Conservation (phyloP, 2,113 vertebrate species). For the Malurus alboscapulatus region DNA sequence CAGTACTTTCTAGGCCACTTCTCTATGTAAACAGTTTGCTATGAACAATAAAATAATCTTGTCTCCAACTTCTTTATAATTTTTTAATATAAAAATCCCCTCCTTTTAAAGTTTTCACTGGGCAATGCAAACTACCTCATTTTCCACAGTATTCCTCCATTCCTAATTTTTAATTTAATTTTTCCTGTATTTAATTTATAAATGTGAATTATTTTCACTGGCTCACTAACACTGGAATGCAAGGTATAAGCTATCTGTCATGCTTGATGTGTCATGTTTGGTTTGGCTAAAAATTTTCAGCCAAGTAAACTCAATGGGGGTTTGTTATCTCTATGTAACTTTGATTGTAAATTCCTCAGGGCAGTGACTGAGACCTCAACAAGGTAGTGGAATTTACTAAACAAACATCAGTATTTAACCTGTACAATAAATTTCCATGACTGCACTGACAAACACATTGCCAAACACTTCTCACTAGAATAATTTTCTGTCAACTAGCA, state of each 20-base stretch:
- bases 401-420: background rate
- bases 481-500: background rate
- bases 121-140: background rate
- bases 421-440: conserved; percentile 37
- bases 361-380: conserved; percentile 29
- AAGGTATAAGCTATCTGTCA: background rate
- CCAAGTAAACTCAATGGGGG: background rate
- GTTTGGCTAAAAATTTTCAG: background rate
- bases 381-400: background rate
- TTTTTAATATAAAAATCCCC: background rate
- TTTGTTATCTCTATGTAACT: background rate
- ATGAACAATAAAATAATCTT: background rate
- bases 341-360: conserved; percentile 16
- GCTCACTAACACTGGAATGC: background rate
- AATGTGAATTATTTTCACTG: background rate
- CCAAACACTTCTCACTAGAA: background rate
- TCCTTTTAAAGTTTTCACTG: background rate
- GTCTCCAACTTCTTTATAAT: background rate
- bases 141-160: background rate
- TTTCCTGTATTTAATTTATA: background rate
- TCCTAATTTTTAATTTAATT: background rate
- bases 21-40: background rate
- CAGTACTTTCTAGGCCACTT: background rate
- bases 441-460: background rate
- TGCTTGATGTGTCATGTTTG: background rate